A percentile compares a stretch with the other conserved stretches of the same genome.
Evolutionary conservation across 64 coral and sea anemone genomes (phyloP).

Genomic region (Astreopora myriophthalma): DNA sequence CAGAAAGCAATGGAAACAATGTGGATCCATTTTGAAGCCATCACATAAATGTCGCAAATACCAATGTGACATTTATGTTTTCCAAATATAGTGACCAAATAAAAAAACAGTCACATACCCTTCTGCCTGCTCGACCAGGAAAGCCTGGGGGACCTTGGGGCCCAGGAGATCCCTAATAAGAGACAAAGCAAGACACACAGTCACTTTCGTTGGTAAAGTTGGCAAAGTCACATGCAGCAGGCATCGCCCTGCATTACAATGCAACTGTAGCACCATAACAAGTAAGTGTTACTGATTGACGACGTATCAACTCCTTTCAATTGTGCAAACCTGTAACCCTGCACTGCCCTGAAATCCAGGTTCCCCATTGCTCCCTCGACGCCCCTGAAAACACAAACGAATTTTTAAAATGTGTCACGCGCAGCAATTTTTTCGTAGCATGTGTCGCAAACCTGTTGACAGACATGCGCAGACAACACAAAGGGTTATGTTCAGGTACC

Average conservation of each 20-base stretch:
- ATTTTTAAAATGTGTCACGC: too few relatives aligned
- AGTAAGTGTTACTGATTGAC: neutral
- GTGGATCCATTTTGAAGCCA: too few relatives aligned
- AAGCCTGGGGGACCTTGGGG: neutral
- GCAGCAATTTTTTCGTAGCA: too few relatives aligned
- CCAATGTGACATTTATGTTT: too few relatives aligned
- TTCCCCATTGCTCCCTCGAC: neutral
- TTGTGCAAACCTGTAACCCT: neutral
- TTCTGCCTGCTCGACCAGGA: conserved; percentile 10
- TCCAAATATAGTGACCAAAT: too few relatives aligned
- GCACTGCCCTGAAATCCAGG: conserved; percentile 1
- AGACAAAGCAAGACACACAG: neutral
- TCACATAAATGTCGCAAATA: too few relatives aligned
- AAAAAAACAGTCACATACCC: conserved; percentile 1
- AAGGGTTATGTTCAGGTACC: too few relatives aligned
- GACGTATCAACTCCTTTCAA: neutral
- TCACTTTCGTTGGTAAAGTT: neutral
- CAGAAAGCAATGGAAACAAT: too few relatives aligned
- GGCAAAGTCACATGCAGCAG: neutral
- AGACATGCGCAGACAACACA: neutral
- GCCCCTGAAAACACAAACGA: neutral
- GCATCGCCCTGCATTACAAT: neutral
- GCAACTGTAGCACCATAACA: too few relatives aligned
- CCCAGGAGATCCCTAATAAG: neutral
- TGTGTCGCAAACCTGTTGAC: neutral